phyloP scores from a whole-genome alignment of 2,113 vertebrate species.

The Cervus canadensis region DNA sequence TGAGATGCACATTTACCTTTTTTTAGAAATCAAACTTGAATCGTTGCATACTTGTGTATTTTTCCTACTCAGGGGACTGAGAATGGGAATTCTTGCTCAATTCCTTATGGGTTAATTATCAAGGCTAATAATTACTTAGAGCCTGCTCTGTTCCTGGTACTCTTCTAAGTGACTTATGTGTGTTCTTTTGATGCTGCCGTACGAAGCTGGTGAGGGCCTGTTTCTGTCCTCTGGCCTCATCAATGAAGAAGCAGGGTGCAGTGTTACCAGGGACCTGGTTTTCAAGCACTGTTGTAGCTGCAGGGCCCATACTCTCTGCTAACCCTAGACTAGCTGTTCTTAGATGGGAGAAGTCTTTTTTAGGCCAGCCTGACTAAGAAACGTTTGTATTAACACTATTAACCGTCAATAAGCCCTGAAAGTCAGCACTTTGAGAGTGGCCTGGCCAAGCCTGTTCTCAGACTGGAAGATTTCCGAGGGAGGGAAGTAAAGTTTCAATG shows the following conservation, averaged over 20 bases:
- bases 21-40: neutral
- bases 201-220: fast-evolving
- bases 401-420: neutral
- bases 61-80: neutral
- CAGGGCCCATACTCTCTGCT: neutral
- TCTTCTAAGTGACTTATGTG: neutral
- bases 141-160: neutral
- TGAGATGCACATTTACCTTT: neutral
- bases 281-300: neutral
- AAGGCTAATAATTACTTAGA: neutral
- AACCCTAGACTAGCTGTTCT: neutral
- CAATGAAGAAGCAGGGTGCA: neutral
- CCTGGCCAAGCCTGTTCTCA: neutral
- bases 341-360: neutral
- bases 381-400: neutral
- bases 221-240: neutral
- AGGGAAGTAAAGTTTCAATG: neutral
- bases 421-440: neutral
- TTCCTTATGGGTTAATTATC: neutral
- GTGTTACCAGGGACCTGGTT: neutral
- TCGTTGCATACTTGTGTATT: neutral
- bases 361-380: neutral
- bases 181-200: neutral
- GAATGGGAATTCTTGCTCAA: neutral
- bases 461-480: neutral